Conservation (phyloP, 1,140 invertebrate species). For the Drosophila jambulina region DNA sequence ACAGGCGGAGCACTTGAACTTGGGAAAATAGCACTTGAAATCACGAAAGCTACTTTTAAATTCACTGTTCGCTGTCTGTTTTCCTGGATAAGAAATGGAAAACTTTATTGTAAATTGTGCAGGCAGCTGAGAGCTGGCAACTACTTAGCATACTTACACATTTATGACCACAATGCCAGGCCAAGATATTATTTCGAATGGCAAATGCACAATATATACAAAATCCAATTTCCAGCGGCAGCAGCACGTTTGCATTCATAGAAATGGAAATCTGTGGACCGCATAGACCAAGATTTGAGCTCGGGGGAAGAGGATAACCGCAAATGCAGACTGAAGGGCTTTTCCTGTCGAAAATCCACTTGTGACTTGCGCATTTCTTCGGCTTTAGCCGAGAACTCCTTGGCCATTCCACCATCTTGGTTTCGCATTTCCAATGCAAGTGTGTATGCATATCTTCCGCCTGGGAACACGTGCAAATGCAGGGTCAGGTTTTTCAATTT, state of each 20-base stretch:
- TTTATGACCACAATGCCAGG: slow-evolving; percentile 44
- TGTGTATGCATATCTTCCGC: slow-evolving; percentile 22
- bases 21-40: slow-evolving; percentile 9
- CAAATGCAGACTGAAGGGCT: slow-evolving; percentile 53
- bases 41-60: background rate
- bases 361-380: slow-evolving; percentile 61
- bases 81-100: background rate
- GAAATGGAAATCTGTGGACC: slow-evolving; percentile 38
- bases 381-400: slow-evolving; percentile 27
- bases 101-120: slow-evolving; percentile 16
- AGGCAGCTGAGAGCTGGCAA: slow-evolving; percentile 8
- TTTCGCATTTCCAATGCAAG: slow-evolving; percentile 53
- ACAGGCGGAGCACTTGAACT: slow-evolving; percentile 13
- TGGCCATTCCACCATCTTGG: slow-evolving; percentile 26
- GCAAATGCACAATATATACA: slow-evolving; percentile 52
- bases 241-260: slow-evolving; percentile 8
- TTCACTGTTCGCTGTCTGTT: background rate
- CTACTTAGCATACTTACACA: slow-evolving; percentile 41
- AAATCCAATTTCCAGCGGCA: slow-evolving; percentile 62
- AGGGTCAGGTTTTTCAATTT: slow-evolving; percentile 41
- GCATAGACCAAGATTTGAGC: slow-evolving; percentile 14
- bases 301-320: slow-evolving; percentile 25
- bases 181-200: slow-evolving; percentile 43
- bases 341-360: slow-evolving; percentile 69
- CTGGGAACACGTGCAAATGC: slow-evolving; percentile 20